phyloP scores from a whole-genome alignment of 2,888 invertebrate species.

The Mythimna lalbum region DNA sequence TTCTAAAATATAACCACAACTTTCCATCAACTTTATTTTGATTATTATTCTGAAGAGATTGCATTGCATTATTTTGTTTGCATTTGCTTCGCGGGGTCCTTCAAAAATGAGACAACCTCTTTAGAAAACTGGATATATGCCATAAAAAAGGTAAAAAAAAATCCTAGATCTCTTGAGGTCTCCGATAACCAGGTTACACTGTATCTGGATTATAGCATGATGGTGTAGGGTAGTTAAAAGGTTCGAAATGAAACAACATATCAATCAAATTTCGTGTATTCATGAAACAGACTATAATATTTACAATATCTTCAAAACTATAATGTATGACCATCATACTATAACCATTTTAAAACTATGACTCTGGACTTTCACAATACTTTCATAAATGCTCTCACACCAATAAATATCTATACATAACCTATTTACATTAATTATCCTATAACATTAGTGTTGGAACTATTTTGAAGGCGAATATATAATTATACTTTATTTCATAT shows the following conservation, averaged over 20 bases:
- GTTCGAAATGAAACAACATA: slow-evolving; percentile 85
- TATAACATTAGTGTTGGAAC: not conserved
- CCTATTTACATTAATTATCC: slow-evolving; percentile 37
- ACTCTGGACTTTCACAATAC: slow-evolving; percentile 38
- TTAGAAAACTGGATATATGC: not conserved
- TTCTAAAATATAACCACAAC: no score
- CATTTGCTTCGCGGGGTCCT: no score
- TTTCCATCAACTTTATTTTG: no score
- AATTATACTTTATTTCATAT: not conserved
- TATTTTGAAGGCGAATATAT: not conserved
- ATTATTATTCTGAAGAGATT: no score
- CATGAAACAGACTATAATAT: slow-evolving; percentile 70
- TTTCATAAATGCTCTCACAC: slow-evolving; percentile 42
- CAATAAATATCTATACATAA: slow-evolving; percentile 40
- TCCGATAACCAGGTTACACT: not conserved
- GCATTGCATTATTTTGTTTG: no score
- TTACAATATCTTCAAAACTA: slow-evolving; percentile 71
- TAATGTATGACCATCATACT: slow-evolving; percentile 86
- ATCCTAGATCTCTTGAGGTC: not conserved
- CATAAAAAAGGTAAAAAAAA: not conserved
- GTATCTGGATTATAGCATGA: slow-evolving; percentile 83
- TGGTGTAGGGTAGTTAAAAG: slow-evolving; percentile 76
- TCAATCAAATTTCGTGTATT: slow-evolving; percentile 79
- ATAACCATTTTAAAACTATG: slow-evolving; percentile 71
- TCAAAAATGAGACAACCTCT: not conserved